Percentiles rank a stretch among this genome's conserved stretches.
Evolutionary conservation across 2,113 vertebrate genomes (phyloP).

Genomic region (Hoplias malabaricus): DNA sequence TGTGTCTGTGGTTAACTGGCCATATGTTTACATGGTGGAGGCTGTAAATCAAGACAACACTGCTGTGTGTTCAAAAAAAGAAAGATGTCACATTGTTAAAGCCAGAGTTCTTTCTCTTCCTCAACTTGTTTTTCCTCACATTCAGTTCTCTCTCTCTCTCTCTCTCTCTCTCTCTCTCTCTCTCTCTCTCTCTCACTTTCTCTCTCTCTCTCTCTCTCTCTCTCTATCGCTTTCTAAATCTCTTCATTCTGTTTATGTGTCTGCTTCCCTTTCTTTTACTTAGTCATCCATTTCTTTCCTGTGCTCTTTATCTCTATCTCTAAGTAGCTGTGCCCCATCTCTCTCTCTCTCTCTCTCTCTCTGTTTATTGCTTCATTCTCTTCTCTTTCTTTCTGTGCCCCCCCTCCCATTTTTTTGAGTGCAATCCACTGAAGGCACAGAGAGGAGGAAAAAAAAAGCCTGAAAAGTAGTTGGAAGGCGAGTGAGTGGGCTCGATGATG

Average conservation of each 20-base stretch:
- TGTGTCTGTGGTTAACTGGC: constrained; percentile 13
- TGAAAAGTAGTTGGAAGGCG: constrained; percentile 54
- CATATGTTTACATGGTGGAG: constrained; percentile 24
- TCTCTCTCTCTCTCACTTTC: neutral
- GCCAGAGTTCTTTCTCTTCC: constrained; percentile 44
- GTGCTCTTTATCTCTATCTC: no score
- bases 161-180: neutral
- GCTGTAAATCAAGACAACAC: constrained; percentile 13
- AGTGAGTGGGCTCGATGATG: neutral
- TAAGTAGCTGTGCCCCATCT: no score
- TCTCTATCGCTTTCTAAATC: neutral
- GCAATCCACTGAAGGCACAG: constrained; percentile 19
- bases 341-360: neutral
- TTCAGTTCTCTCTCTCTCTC: neutral
- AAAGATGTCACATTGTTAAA: neutral
- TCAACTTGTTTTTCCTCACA: constrained; percentile 30
- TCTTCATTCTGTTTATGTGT: no score
- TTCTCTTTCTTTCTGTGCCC: neutral
- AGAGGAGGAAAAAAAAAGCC: neutral
- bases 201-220: neutral
- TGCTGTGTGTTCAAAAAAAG: constrained; percentile 1
- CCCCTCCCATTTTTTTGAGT: neutral
- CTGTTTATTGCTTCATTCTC: neutral
- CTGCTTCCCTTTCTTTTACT: neutral
- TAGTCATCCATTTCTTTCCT: no score